A percentile compares a stretch with the other conserved stretches of the same genome.
These are phyloP conservation scores for Prinia subflava DNA, from an alignment of 2,113 vertebrate genomes.

Conservation along the genomic window DNA sequence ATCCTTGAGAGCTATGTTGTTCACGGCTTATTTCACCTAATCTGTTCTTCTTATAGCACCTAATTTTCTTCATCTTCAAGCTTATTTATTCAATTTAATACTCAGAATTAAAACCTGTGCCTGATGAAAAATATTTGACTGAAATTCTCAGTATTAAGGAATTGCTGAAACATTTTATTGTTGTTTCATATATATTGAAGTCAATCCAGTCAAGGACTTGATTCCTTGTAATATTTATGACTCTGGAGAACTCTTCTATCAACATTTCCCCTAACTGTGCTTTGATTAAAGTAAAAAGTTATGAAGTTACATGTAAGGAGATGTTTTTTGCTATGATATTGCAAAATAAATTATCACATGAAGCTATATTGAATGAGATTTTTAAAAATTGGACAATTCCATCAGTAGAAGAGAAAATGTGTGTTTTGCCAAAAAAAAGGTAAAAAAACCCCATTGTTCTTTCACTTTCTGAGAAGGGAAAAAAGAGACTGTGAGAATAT, in stretches of 20 bases:
- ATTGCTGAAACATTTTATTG: not conserved
- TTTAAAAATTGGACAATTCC: not conserved
- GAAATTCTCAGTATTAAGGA: not conserved
- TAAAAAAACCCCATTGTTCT: not conserved
- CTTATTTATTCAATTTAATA: not conserved
- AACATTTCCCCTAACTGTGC: not conserved
- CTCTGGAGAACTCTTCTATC: not conserved
- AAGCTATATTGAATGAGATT: not conserved
- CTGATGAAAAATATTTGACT: not conserved
- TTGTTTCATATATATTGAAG: not conserved
- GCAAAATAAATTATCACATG: not conserved
- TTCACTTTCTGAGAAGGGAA: not conserved
- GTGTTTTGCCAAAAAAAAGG: not conserved
- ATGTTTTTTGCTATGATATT: not conserved
- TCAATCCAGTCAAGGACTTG: not conserved
- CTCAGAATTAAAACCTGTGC: not conserved
- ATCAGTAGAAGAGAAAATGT: not conserved
- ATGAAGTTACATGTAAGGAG: not conserved
- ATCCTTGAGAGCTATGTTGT: not conserved
- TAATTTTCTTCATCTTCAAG: not conserved
- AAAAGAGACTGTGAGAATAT: not conserved
- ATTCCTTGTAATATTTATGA: not conserved
- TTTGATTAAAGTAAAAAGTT: not conserved
- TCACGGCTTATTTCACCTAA: not conserved
- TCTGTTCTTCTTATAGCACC: not conserved